These are phyloP conservation scores for Macropis europaea DNA, from an alignment of 2,888 invertebrate species.

Conservation along the genomic window DNA sequence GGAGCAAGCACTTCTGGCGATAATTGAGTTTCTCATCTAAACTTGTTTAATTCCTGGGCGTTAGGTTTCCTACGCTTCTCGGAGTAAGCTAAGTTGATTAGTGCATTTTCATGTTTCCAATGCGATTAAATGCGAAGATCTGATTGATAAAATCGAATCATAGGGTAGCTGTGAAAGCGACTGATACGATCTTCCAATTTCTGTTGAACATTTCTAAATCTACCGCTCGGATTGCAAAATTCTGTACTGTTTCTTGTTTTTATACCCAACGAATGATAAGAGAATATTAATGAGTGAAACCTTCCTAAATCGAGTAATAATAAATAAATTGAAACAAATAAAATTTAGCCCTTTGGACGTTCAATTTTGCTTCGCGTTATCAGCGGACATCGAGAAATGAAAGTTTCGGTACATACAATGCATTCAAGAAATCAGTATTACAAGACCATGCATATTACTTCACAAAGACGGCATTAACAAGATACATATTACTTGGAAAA, in stretches of 20 bases:
- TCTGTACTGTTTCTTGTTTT: too few species aligned
- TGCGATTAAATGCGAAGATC: too few species aligned
- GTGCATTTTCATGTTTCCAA: too few species aligned
- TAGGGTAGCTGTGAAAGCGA: too few species aligned
- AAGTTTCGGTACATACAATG: not conserved
- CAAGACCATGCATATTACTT: slow-evolving; percentile 11
- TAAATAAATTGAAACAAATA: not conserved
- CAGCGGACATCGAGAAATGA: not conserved
- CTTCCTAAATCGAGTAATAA: not conserved
- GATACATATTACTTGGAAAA: not conserved
- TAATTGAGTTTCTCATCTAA: too few species aligned
- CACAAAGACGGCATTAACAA: not conserved
- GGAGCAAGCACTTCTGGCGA: not conserved
- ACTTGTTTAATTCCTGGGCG: too few species aligned
- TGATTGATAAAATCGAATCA: too few species aligned
- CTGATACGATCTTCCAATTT: too few species aligned
- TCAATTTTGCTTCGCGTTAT: not conserved
- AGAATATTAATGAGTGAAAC: not conserved
- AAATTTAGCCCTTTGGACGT: not conserved
- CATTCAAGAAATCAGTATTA: not conserved
- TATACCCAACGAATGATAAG: not conserved
- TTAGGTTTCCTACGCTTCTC: too few species aligned
- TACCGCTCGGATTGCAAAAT: too few species aligned
- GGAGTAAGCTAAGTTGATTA: too few species aligned
- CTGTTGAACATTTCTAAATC: not conserved